Conservation (phyloP, 2,113 vertebrate species). For the Paratilapia polleni region DNA sequence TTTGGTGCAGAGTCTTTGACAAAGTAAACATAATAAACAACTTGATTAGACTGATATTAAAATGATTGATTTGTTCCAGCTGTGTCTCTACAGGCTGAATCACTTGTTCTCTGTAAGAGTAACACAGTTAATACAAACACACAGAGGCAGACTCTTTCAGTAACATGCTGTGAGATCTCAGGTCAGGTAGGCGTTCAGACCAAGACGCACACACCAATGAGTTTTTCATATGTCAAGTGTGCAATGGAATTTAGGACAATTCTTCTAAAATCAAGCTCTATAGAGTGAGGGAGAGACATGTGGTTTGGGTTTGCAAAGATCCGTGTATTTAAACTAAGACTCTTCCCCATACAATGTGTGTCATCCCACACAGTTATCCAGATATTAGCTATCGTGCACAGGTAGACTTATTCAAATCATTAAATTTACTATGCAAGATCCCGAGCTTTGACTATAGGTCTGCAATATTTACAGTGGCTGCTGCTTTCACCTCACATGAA, state of each 20-base stretch:
- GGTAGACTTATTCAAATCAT: neutral
- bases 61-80: fast-evolving
- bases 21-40: neutral
- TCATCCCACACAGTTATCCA: neutral
- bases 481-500: too few relatives aligned
- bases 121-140: neutral
- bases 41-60: neutral
- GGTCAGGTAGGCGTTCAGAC: neutral
- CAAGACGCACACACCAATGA: neutral
- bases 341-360: neutral
- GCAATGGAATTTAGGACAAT: neutral
- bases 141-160: neutral
- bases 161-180: neutral
- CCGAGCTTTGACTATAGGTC: too few relatives aligned
- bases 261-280: neutral
- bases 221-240: neutral
- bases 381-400: neutral
- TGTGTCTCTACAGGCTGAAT: neutral
- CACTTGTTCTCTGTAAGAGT: neutral
- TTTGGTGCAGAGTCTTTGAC: neutral
- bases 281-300: neutral
- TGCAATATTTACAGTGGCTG: too few relatives aligned
- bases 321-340: neutral
- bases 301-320: neutral
- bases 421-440: too few relatives aligned